A percentile compares a stretch with the other conserved stretches of the same genome.
Evolutionary conservation across 2,113 vertebrate species (phyloP).

Genomic region (Mus pahari): DNA sequence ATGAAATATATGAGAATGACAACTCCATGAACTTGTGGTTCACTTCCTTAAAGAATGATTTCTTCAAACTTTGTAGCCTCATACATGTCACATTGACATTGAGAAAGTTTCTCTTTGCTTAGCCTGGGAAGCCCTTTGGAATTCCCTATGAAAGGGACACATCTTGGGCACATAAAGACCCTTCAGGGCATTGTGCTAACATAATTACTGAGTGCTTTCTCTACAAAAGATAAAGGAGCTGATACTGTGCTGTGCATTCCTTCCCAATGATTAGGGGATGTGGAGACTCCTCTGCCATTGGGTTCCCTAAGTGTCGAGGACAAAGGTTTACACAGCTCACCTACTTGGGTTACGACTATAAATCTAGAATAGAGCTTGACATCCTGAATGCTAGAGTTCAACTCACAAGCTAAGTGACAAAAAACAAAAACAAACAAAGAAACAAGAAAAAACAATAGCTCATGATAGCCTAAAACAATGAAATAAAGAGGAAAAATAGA

Average conservation of each 20-base stretch:
- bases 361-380: not conserved
- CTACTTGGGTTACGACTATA: not conserved
- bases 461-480: not conserved
- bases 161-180: not conserved
- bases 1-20: not conserved
- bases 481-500: not conserved
- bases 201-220: not conserved
- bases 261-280: slow-evolving; percentile 35
- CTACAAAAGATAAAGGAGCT: not conserved
- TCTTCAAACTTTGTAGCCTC: not conserved
- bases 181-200: not conserved
- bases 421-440: not conserved
- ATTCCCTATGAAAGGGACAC: not conserved
- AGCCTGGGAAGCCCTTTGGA: not conserved
- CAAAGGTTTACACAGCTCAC: not conserved
- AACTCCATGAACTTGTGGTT: not conserved
- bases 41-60: not conserved
- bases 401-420: not conserved
- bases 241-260: not conserved
- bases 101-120: not conserved
- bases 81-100: not conserved
- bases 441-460: not conserved
- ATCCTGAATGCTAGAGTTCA: slow-evolving; percentile 19
- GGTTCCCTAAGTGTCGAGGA: not conserved
- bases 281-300: not conserved